phyloP scores from a whole-genome alignment of 2,113 vertebrate genomes.

The Coregonus clupeaformis region DNA sequence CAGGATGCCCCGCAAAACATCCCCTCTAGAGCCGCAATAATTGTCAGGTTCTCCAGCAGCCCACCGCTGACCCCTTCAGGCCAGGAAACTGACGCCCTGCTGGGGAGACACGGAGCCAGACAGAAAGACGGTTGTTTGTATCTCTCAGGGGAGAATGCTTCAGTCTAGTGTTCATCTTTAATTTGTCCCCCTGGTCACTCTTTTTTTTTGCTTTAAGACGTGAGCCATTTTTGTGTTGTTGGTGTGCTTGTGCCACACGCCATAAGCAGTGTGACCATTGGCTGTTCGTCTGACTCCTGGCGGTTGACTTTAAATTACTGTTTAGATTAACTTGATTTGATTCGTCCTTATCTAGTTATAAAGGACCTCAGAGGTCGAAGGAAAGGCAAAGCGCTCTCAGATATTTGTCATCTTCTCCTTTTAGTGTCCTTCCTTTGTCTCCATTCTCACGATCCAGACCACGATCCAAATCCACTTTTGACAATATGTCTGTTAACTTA shows the following conservation, averaged over 20 bases:
- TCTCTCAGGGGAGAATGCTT: constrained; percentile 17
- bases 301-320: constrained; percentile 80
- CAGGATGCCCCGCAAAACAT: constrained; percentile 51
- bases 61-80: constrained; percentile 73
- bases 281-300: constrained; percentile 70
- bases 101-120: constrained; percentile 52
- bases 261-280: constrained; percentile 32
- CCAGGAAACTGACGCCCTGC: constrained; percentile 55
- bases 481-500: too few relatives aligned
- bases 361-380: constrained; percentile 71
- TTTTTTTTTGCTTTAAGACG: constrained; percentile 57
- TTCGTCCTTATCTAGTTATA: constrained; percentile 61
- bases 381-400: constrained; percentile 68
- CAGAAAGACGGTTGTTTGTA: constrained; percentile 36
- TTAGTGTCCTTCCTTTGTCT: neutral
- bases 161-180: constrained; percentile 52
- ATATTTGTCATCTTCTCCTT: neutral
- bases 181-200: constrained; percentile 45
- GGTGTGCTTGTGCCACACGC: constrained; percentile 20
- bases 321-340: constrained; percentile 76
- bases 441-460: too few relatives aligned
- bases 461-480: too few relatives aligned
- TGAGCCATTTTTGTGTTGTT: constrained; percentile 39
- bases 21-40: constrained; percentile 53
- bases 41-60: constrained; percentile 66